Base-by-base conservation (phyloP, 2,888 invertebrate species). In the Ophion ellenae region DNA sequence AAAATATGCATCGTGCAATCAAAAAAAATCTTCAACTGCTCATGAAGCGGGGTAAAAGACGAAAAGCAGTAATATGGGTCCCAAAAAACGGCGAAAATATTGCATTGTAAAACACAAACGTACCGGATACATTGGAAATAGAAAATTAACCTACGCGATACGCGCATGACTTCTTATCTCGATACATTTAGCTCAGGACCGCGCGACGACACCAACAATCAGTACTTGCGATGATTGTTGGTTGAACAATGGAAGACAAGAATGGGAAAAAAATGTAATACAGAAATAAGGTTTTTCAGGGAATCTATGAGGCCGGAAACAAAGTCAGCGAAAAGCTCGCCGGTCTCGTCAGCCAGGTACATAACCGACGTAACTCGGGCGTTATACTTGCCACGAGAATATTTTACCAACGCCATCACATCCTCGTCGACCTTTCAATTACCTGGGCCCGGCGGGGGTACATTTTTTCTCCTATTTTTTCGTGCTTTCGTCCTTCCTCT, bases 351-450 rank as follows among this genome's bases (percentile, higher is more conserved):
- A 73, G 67, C 67, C 76, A 76, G 64, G 74, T 81, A 61, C 28
- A 81, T 75, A 69, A 76, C 57, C 67, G 28, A 74, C 67, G 73
- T 83, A 74, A 85, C 83, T 83, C 85, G 83, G 85, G 83, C 80
- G 85, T 83, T 83, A 47, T 47, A 85, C 85, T 83, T 80, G 83
- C 79, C 76, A 83, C 73, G 85, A 83, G 85, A 85, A 85, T 85
- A 83, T 83, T 85, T 85, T 83, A 85, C 82, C 61, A 85, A 75
- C 76, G 69, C 82, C 73, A 82, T 80, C 81, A 74, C 85, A 81
- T 78, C 81, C 74, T 79, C 77, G 86, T 89, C 86, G 89, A 86
- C 86, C 88, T 91, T 90, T 87, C 88, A 90, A 91, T 90, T 91
- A 89, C 84, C 83, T 73, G 84, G 73, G 77, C 67, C 86, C 67